phyloP scores from a whole-genome alignment of 1,140 invertebrate species.

The Notospermus geniculatus region DNA sequence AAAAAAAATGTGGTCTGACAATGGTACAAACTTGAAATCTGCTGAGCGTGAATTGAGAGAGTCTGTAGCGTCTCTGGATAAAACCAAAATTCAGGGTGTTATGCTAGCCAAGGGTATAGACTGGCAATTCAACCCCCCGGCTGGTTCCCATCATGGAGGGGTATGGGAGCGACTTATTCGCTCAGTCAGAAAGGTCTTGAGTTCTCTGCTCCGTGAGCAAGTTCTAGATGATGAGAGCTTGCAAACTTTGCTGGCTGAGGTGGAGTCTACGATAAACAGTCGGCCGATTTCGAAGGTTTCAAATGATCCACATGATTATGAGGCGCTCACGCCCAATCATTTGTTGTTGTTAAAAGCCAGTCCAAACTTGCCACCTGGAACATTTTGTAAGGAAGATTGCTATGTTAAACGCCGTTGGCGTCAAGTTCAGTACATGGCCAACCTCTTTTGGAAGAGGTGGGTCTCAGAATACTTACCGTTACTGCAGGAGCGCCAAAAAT shows the following conservation, averaged over 20 bases:
- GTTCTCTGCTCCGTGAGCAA: slow-evolving; percentile 1
- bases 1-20: slow-evolving; percentile 11
- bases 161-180: slow-evolving; percentile 46
- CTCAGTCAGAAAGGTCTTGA: slow-evolving; percentile 36
- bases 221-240: slow-evolving; percentile 12
- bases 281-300: slow-evolving; percentile 20
- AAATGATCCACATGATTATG: slow-evolving; percentile 15
- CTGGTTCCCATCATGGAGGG: slow-evolving; percentile 47
- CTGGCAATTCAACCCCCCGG: slow-evolving; percentile 53
- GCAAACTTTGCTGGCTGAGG: slow-evolving; percentile 10
- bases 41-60: slow-evolving; percentile 26
- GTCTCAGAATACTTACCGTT: too few species aligned
- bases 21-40: slow-evolving; percentile 25
- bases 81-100: not conserved
- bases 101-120: slow-evolving; percentile 25
- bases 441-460: too few species aligned
- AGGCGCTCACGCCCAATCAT: slow-evolving; percentile 28
- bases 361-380: slow-evolving; percentile 20
- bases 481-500: slow-evolving; percentile 26
- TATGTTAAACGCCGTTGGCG: slow-evolving; percentile 26
- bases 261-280: slow-evolving; percentile 12
- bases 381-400: too few species aligned
- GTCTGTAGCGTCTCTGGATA: slow-evolving; percentile 22
- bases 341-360: slow-evolving; percentile 21
- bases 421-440: too few species aligned